Base-by-base conservation (phyloP, 2,113 vertebrate species). In the Ciconia stormi region DNA sequence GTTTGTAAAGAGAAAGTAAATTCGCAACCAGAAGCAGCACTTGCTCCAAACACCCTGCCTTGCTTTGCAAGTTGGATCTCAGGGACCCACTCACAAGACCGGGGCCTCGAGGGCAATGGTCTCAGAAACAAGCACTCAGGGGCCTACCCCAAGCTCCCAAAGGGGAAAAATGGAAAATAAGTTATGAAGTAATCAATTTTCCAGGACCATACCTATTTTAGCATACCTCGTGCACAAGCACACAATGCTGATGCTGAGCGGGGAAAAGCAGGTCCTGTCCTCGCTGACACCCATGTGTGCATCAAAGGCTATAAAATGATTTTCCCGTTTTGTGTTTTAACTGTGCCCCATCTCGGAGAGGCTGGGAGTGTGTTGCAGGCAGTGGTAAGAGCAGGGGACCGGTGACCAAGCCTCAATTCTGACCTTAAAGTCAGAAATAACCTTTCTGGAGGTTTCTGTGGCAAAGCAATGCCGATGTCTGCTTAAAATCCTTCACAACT, bases 211-310 rank as follows among this genome's bases (percentile, higher is more conserved):
- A 58, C 12, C 61, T 63, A 18, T 50, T 85, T 74, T 29, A 36
- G 59, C 26, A 6, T 19, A 42, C 23, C 22, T 58, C 0, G 0
- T 16, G 1, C 34, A 12, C 50, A 66, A 30, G 38, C 8, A 10
- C 1, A 1, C 26, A 61, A 17, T 3, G 17, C 73, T 90, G 66
- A 87, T 0, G 0, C 20, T 0, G 0, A 82, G 42, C 5, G 1
- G 40, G 27, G 27, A 63, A 65, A 84, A 90, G 27, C 34, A 73
- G 53, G 11, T 80, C 79, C 52, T 47, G 21, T 42, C 66, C 89
- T 73, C 2, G 1, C 42, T 20, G 20, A 67, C 9, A 10, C 38
- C 14, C 42, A 15, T 2, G 0, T 3, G 2, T 5, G 13, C 16
- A 9, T 18, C 59, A 65, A 87, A 76, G 17, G 13, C 53, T 49